Evolutionary conservation across 2,113 vertebrate genomes (phyloP), one percentile per base, ranked within the genome.

Genomic region (Mesocricetus auratus): DNA sequence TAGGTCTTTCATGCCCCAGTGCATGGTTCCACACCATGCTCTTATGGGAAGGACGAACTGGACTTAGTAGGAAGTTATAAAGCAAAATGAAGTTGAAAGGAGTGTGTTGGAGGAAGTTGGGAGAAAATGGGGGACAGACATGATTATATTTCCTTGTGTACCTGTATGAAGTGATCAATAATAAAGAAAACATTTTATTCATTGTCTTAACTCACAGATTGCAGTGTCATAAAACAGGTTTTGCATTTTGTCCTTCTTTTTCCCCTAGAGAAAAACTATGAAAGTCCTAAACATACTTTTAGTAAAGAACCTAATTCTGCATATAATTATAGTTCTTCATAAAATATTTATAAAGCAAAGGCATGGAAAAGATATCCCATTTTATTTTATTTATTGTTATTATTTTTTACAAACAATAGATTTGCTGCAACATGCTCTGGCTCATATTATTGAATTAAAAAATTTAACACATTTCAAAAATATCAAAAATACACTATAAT

Each of bases 181-280:
- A 86, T 68, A 86, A 86, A 66, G 60, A 31, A 85, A 47, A 21
- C 39, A 47, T 12, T 36, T 36, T 82, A 26, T 99, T 94, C 98
- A 95, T 94, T 97, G 98, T 98, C 98, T 97, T 98, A 98, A 99
- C 98, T 98, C 95, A 86, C 73, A 95, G 94, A 50, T 94, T 94
- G 73, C 94, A 97, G 96, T 88, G 94, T 92, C 91, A 96, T 21
- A 58, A 94, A 97, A 90, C 88, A 94, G 81, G 86, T 94, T 97
- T 96, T 96, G 24, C 42, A 74, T 86, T 93, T 79, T 96, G 88
- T 73, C 96, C 60, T 16, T 0, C 0, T 81, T 94, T 93, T 60
- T 74, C 94, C 86, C 89, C 94, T 62, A 95, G 89, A 83, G 96
- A 96, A 75, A 91, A 81, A 86, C 71, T 93, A 90, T 86, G 92